Base-by-base conservation (phyloP, 2,113 vertebrate species). In the Danio rerio region DNA sequence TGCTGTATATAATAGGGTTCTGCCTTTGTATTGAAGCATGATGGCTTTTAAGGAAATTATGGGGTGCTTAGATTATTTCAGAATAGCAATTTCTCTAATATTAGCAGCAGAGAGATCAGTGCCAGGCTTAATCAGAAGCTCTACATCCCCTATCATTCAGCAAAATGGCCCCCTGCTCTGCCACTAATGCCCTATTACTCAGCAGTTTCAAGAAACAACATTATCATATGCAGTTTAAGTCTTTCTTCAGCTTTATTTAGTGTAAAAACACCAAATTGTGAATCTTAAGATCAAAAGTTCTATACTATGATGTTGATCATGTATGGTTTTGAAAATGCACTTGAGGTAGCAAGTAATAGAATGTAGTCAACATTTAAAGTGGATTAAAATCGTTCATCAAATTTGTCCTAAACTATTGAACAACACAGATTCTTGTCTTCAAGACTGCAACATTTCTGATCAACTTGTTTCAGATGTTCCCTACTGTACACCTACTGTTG, bases 41-140 rank as follows among this genome's bases (percentile, higher is more conserved):
- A 18, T 72, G 47, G 56, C 53, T 81, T 80, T 75, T 75, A 77
- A 79, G 56, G 66, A 80, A 83, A 74, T 68, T 43, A 83, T 68
- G 62, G 81, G 59, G 52, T 52, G 31, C 58, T 65, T 78, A 78
- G n/a, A 66, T 83, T 78, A 72, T 49, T 63, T 74, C 15, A 56
- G 83, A 83, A 18, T 21, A 68, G 43, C 58, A 47, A 73, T 83
- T 78, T 10, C 50, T 81, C 55, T 50, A 40, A 83, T 66, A 81
- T 73, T 71, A 81, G 85, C 6, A 7, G 45, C 1, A 9, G 31
- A 20, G 20, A 82, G 47, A 70, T 66, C 75, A 31, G 45, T 59
- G 75, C 52, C 75, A 43, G 21, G 40, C 43, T 68, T 47, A 68
- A 59, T 75, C 59, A 58, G 58, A 11, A 59, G 9, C 53, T 75